These are phyloP conservation scores for Glyphotaelius pellucidus DNA, from an alignment of 2,888 invertebrate species.

Conservation along the genomic window DNA sequence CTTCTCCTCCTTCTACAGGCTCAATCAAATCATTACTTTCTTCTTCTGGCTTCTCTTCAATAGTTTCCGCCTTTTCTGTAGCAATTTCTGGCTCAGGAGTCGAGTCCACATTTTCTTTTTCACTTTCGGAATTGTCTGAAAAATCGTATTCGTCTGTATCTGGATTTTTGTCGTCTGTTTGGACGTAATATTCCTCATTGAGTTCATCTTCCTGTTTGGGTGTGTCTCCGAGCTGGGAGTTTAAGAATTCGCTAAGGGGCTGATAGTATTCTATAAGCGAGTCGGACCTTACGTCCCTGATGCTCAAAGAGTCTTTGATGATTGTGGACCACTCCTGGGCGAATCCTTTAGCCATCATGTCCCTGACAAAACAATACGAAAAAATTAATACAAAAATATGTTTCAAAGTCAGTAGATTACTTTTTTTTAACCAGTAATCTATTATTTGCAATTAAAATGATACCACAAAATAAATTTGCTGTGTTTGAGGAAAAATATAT, in stretches of 20 bases:
- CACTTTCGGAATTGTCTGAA: conserved; percentile 30
- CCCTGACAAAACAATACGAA: conserved; percentile 68
- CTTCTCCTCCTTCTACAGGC: neutral
- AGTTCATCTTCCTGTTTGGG: conserved; percentile 45
- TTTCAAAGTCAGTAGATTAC: too few relatives aligned
- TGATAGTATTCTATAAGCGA: conserved; percentile 78
- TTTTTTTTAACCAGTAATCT: too few relatives aligned
- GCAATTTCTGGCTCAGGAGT: conserved; percentile 51
- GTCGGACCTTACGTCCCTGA: conserved; percentile 74
- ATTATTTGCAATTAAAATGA: too few relatives aligned
- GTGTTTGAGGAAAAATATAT: conserved; percentile 65
- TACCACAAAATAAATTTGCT: too few relatives aligned
- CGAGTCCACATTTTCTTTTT: neutral
- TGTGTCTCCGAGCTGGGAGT: conserved; percentile 71
- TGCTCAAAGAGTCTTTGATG: conserved; percentile 73
- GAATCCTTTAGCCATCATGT: conserved; percentile 75
- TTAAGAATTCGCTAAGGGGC: conserved; percentile 77
- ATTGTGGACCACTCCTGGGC: conserved; percentile 75
- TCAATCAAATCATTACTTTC: conserved; percentile 22
- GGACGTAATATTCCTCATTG: conserved; percentile 35
- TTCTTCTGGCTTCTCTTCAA: conserved; percentile 15
- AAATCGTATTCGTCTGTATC: conserved; percentile 69
- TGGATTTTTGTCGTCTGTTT: conserved; percentile 68
- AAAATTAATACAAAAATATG: conserved; percentile 65
- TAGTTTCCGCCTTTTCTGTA: conserved; percentile 44